Evolutionary conservation across 2,797 vertebrate genomes (phyloP).

Genomic region (Discoglossus pictus): DNA sequence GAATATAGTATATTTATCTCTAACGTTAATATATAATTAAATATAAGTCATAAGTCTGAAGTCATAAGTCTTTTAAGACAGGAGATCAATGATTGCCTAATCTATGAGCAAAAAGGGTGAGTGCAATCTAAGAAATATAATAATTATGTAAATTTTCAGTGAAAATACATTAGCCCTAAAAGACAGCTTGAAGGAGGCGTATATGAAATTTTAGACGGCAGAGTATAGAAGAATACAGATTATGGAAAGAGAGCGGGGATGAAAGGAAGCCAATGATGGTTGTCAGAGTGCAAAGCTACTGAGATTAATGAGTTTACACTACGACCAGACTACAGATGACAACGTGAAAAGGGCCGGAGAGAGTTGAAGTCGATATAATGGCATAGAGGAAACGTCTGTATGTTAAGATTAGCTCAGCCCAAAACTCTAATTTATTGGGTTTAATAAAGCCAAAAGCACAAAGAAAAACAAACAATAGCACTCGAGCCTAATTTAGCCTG

Average conservation of each 20-base stretch:
- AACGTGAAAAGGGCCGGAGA: slow-evolving; percentile 8
- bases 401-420: slow-evolving; percentile 11
- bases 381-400: neutral
- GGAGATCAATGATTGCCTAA: too few relatives aligned
- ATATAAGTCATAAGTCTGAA: too few relatives aligned
- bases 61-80: too few relatives aligned
- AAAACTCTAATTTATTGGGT: neutral
- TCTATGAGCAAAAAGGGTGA: too few relatives aligned
- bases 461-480: neutral
- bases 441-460: slow-evolving; percentile 9
- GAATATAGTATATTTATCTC: too few relatives aligned
- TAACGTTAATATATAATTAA: too few relatives aligned
- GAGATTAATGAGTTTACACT: slow-evolving; percentile 31
- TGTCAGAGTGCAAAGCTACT: slow-evolving; percentile 23
- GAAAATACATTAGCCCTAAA: slow-evolving; percentile 26
- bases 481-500: too few relatives aligned
- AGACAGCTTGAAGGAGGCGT: slow-evolving; percentile 3
- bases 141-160: slow-evolving; percentile 21
- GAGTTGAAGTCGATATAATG: slow-evolving; percentile 12
- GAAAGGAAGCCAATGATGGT: slow-evolving; percentile 8
- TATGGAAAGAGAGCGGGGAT: neutral
- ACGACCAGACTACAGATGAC: slow-evolving; percentile 27
- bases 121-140: slow-evolving; percentile 13
- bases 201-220: slow-evolving; percentile 19
- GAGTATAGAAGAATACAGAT: slow-evolving; percentile 14